Percentiles rank a stretch among this genome's conserved stretches.
Conservation (phyloP, 2,888 invertebrate genomes). For the Melanostoma mellinum region DNA sequence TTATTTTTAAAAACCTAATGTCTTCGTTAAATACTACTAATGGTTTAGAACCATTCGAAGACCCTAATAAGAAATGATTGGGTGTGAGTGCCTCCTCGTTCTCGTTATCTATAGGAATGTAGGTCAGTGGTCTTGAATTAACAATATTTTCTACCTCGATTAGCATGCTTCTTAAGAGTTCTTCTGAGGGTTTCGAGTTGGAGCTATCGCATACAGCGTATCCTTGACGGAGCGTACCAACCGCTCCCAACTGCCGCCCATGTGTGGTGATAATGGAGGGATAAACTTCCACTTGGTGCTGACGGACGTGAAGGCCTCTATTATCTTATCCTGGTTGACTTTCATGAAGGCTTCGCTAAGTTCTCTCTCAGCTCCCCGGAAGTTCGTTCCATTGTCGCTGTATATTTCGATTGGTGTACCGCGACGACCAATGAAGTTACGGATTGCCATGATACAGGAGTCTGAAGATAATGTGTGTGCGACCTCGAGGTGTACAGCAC, state of each 20-base stretch:
- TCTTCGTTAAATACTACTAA: not conserved
- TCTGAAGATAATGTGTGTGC: not conserved
- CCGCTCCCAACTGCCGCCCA: not conserved
- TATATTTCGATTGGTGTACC: conserved; percentile 13
- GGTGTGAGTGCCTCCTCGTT: no score
- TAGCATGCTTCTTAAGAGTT: no score
- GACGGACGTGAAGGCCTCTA: not conserved
- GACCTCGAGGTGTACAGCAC: not conserved
- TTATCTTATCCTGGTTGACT: not conserved
- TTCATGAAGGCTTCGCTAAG: not conserved
- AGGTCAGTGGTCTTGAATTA: not conserved
- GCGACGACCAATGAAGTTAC: not conserved
- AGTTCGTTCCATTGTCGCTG: conserved; percentile 2
- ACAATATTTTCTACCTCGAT: not conserved
- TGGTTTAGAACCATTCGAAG: not conserved
- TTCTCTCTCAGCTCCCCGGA: not conserved
- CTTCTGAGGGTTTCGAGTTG: no score
- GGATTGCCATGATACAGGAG: not conserved
- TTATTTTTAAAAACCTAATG: not conserved
- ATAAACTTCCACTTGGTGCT: no score
- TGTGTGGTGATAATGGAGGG: not conserved
- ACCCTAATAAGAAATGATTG: no score
- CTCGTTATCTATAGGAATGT: not conserved
- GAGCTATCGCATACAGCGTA: no score
- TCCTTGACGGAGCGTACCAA: no score